phyloP scores from a whole-genome alignment of 2,888 invertebrate species.

The Perithous albicinctus region DNA sequence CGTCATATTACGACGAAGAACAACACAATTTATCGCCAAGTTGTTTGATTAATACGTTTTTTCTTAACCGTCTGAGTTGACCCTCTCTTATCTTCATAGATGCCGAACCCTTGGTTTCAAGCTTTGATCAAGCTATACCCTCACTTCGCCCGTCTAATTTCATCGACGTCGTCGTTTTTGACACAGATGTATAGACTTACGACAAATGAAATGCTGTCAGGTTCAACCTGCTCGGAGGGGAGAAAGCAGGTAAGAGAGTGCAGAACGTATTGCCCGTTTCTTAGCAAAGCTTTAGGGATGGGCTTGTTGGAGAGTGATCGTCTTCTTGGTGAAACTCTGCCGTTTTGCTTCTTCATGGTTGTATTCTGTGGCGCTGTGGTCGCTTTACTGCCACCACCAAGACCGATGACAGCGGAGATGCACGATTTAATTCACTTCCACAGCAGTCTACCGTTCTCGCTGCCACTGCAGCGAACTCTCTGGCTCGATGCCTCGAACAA shows the following conservation, averaged over 20 bases:
- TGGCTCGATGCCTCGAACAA: slow-evolving; percentile 21
- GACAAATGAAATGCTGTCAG: slow-evolving; percentile 23
- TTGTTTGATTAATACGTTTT: slow-evolving; percentile 10
- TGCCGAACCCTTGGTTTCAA: slow-evolving; percentile 1
- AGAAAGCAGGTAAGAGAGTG: background rate
- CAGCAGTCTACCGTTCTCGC: background rate
- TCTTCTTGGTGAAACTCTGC: slow-evolving; percentile 25
- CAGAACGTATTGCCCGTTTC: slow-evolving; percentile 14
- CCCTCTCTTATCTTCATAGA: background rate
- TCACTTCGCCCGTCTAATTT: slow-evolving; percentile 29
- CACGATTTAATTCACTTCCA: slow-evolving; percentile 63
- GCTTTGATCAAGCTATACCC: slow-evolving; percentile 3
- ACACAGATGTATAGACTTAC: background rate
- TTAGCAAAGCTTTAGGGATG: slow-evolving; percentile 17
- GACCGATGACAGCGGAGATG: slow-evolving; percentile 56
- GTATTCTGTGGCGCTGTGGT: slow-evolving; percentile 5
- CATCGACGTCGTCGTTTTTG: background rate
- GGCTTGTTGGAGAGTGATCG: slow-evolving; percentile 32
- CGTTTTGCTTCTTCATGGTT: slow-evolving; percentile 25
- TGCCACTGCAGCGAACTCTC: background rate
- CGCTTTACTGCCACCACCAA: slow-evolving; percentile 10
- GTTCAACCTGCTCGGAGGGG: background rate
- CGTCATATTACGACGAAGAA: slow-evolving; percentile 8
- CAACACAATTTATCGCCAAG: slow-evolving; percentile 29
- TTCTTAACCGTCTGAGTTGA: background rate